Base-by-base conservation (phyloP, 2,797 vertebrate species). In the Balearica regulorum region DNA sequence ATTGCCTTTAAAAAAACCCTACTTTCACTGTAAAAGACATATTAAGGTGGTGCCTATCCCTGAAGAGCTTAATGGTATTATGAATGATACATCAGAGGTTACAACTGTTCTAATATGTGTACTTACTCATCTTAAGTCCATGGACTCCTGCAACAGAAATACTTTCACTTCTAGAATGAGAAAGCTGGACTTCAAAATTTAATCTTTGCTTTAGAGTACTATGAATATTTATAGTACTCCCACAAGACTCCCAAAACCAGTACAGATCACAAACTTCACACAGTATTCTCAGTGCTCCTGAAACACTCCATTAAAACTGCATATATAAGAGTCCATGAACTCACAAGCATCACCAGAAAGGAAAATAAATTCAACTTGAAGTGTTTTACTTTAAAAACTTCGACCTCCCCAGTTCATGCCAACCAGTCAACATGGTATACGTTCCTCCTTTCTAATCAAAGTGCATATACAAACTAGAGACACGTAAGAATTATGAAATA, bases 261-360 rank as follows among this genome's bases (percentile, higher is more conserved):
- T 69, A 88, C 65, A 82, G 77, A 91, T 90, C 76, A 94, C 87
- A 95, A 95, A 93, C 80, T 87, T 93, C 81, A 89, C 46, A 87
- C 35, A 48, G 25, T 80, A 87, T 83, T 93, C 87, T 91, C 89
- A 87, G 46, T 24, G 15, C 62, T 94, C 64, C 75, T 84, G 73
- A 95, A 96, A 79, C 46, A 93, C 61, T 90, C 41, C 69, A 93
- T 93, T 90, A 95, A 94, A 95, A 93, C 26, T 83, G 85, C 88
- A 83, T 87, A 85, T 70, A 4, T 49, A 43, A 53, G 55, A 93
- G 83, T 69, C 66, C 71, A 72, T 84, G 81, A 97, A 94, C 29
- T 72, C 73, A 54, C 39, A 84, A 86, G 73, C 77, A 88, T 51
- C 77, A 88, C 35, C 61, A 94, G 62, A 92, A 90, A 65, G 35